phyloP scores from a whole-genome alignment of 1,140 invertebrate genomes.

The Augochlora pura region DNA sequence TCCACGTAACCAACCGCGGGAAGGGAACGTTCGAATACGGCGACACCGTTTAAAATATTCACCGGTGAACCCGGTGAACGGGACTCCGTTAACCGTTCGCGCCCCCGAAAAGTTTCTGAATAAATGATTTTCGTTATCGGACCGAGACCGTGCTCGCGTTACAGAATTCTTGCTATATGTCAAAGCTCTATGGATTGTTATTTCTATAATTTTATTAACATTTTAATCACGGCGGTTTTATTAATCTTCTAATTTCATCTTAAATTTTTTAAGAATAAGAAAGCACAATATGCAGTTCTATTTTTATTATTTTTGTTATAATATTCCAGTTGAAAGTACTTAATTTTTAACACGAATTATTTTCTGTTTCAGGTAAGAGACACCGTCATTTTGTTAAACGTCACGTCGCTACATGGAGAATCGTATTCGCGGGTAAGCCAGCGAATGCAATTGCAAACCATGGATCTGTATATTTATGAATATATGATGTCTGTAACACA shows the following conservation, averaged over 20 bases:
- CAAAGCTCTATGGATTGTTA: too few relatives aligned
- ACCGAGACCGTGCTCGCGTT: too few relatives aligned
- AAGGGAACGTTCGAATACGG: background rate
- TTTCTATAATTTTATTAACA: too few relatives aligned
- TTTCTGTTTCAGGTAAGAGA: constrained; percentile 23
- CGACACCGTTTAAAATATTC: constrained; percentile 38
- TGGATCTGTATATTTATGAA: too few relatives aligned
- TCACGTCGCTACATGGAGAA: background rate
- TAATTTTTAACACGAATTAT: background rate
- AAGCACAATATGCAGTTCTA: too few relatives aligned
- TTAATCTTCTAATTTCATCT: too few relatives aligned
- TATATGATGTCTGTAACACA: too few relatives aligned
- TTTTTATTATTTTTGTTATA: too few relatives aligned
- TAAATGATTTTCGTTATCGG: background rate
- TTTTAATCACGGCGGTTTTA: too few relatives aligned
- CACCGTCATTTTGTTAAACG: background rate
- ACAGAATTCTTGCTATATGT: too few relatives aligned
- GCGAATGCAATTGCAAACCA: background rate
- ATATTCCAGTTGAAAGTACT: background rate
- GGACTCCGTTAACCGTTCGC: background rate
- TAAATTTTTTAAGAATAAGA: too few relatives aligned
- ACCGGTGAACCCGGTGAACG: background rate
- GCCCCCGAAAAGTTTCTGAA: background rate
- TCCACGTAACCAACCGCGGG: too few relatives aligned
- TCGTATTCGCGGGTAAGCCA: background rate